Evolutionary conservation across 2,797 vertebrate genomes (phyloP), one percentile per base, ranked within the genome.

Genomic region (Myotis planiceps): DNA sequence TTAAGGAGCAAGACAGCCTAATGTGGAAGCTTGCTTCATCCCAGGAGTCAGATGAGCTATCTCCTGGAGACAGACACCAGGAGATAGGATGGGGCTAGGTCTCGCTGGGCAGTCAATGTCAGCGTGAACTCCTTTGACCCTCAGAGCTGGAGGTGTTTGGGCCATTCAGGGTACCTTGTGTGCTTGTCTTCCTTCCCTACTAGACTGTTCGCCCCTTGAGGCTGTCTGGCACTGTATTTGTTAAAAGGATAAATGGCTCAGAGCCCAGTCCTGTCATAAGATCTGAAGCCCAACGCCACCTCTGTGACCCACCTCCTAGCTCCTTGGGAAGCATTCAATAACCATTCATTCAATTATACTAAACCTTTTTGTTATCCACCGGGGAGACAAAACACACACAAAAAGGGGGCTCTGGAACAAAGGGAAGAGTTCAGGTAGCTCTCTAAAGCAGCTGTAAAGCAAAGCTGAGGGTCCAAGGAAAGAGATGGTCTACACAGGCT

Each of bases 271-370:
- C 74, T 69, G 39, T 47, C 58, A 21, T 60, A 25, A 23, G 58
- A 82, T 37, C 32, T 18, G 0, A 83, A 55, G 27, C 53, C 80
- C n/a, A 45, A 10, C 60, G 68, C 37, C 23, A 65, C 25, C 29
- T 39, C 65, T 84, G 55, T 69, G 53, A 85, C 55, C 90, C 37
- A 32, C 32, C 27, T 53, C 72, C 78, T 13, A 58, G 25, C 55
- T 88, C 75, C 82, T 88, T 55, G 49, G 42, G 72, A 84, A 65
- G 14, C 37, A 78, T 39, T 91, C 25, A 12, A 18, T 93, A 47
- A 75, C 84, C 16, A 75, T 12, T 80, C 58, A 78, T 55, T 58
- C 65, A 63, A 23, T 85, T 49, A 74, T 18, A 49, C 37, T 53
- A 75, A 75, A 25, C 21, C 25, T 14, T 78, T 32, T 60, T 72